Percentiles rank a stretch among this genome's conserved stretches.
phyloP scores from a whole-genome alignment of 2,113 vertebrate genomes.

The Argyrosomus japonicus region DNA sequence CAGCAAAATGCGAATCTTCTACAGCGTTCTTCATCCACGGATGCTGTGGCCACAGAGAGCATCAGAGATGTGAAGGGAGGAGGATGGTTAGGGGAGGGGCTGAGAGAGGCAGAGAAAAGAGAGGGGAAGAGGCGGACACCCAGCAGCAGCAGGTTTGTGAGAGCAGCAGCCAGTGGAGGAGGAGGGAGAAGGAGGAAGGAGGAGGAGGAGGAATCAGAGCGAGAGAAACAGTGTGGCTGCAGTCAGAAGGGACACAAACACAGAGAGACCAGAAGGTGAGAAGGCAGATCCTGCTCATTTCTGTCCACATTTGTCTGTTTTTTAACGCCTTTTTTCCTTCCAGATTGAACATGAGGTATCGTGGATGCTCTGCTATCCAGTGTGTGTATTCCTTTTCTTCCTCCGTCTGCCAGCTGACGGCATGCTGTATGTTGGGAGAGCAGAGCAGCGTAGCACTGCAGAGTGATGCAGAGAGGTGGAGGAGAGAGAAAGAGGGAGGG shows the following conservation, averaged over 20 bases:
- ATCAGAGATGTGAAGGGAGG: conserved; percentile 46
- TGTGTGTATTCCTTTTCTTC: conserved; percentile 47
- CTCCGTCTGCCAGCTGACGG: conserved; percentile 63
- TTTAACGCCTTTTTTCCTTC: conserved; percentile 35
- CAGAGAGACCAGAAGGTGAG: conserved; percentile 68
- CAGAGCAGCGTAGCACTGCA: conserved; percentile 71
- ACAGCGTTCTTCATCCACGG: conserved; percentile 1
- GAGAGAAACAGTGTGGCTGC: conserved; percentile 73
- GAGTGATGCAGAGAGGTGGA: conserved; percentile 73
- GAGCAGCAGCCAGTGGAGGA: conserved; percentile 70
- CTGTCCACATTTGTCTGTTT: not conserved
- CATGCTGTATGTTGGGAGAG: conserved; percentile 42
- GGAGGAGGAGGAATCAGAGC: conserved; percentile 69
- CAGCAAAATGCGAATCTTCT: not conserved
- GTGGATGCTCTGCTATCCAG: conserved; percentile 21
- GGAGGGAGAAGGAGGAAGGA: conserved; percentile 38
- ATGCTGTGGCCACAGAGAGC: conserved; percentile 49
- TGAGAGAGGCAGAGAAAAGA: conserved; percentile 36
- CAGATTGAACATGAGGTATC: not conserved
- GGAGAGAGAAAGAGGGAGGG: conserved; percentile 27
- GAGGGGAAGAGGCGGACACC: conserved; percentile 61
- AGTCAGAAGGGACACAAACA: conserved; percentile 64
- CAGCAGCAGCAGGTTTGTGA: conserved; percentile 73
- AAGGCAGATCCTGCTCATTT: not conserved
- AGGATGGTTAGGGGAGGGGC: conserved; percentile 55